Percentiles rank a stretch among this genome's conserved stretches.
phyloP scores from a whole-genome alignment of 2,888 invertebrate genomes.

The Pheosia gnoma region DNA sequence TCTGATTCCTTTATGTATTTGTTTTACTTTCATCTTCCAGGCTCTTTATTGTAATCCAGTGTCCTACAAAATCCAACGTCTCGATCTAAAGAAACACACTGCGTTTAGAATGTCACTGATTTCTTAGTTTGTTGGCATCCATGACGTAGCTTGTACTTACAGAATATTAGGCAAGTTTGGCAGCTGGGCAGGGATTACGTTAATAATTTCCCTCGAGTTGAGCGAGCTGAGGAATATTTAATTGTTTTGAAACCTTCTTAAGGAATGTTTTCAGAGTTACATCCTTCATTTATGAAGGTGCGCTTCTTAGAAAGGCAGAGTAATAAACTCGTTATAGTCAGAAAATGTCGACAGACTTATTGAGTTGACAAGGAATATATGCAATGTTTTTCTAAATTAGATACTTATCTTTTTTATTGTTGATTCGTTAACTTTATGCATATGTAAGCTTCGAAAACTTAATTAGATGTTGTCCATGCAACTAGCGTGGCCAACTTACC shows the following conservation, averaged over 20 bases:
- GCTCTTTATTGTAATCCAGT: not conserved
- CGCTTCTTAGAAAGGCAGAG: conserved; percentile 7
- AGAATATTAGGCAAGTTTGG: conserved; percentile 33
- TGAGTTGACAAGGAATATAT: conserved; percentile 5
- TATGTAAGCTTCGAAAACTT: too few relatives aligned
- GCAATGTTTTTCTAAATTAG: too few relatives aligned
- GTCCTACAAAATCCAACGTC: not conserved
- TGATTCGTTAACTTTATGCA: too few relatives aligned
- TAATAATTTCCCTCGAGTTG: conserved; percentile 41
- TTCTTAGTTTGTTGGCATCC: conserved; percentile 24
- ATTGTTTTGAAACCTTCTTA: conserved; percentile 40
- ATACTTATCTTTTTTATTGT: too few relatives aligned
- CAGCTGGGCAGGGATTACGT: conserved; percentile 33
- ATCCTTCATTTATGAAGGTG: conserved; percentile 21
- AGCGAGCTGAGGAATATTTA: conserved; percentile 38
- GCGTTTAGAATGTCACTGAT: conserved; percentile 11
- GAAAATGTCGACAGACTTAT: not conserved
- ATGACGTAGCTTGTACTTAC: conserved; percentile 15
- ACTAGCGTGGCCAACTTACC: too few relatives aligned
- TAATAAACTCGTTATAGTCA: not conserved
- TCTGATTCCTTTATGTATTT: too few relatives aligned
- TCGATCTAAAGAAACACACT: not conserved
- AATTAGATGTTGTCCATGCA: too few relatives aligned
- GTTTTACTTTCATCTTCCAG: not conserved
- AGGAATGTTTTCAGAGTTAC: conserved; percentile 29